These are phyloP conservation scores for Actenoides hombroni DNA, from an alignment of 2,113 vertebrate species.

Conservation along the genomic window DNA sequence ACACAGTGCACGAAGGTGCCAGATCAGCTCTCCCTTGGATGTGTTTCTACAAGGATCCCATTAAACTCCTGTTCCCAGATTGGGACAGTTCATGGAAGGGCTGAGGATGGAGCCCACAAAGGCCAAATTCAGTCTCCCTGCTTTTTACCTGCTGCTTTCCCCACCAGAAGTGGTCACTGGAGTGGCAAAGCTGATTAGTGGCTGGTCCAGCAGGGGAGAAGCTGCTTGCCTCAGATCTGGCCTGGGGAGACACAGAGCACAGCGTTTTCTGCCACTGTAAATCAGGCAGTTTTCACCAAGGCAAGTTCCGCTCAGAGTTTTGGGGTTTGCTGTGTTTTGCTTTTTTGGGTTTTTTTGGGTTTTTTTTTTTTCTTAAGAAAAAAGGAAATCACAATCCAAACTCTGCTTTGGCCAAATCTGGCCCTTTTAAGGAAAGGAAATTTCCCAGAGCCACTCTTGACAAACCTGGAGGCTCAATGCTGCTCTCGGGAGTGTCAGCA, in stretches of 20 bases:
- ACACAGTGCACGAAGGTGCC: background rate
- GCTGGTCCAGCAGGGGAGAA: background rate
- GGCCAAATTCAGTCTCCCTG: background rate
- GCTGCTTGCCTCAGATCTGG: background rate
- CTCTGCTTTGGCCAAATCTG: conserved; percentile 24
- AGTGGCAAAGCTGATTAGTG: background rate
- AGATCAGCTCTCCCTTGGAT: background rate
- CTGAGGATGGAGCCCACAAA: background rate
- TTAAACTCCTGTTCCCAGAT: background rate
- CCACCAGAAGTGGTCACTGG: background rate
- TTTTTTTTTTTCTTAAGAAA: background rate
- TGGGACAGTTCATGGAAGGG: background rate
- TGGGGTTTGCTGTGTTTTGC: background rate
- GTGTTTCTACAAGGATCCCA: background rate
- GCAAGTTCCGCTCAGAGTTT: background rate
- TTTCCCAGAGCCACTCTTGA: conserved; percentile 52
- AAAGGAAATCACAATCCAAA: conserved; percentile 17
- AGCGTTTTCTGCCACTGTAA: background rate
- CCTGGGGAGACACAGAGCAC: background rate
- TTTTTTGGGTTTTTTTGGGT: background rate
- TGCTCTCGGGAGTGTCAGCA: conserved; percentile 9
- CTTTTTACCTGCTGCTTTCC: background rate
- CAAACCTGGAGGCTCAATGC: conserved; percentile 37
- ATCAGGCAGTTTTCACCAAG: background rate
- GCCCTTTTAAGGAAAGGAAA: conserved; percentile 59